These are phyloP conservation scores for Trichomalopsis sarcophagae DNA, from an alignment of 1,140 invertebrate species.

Conservation along the genomic window DNA sequence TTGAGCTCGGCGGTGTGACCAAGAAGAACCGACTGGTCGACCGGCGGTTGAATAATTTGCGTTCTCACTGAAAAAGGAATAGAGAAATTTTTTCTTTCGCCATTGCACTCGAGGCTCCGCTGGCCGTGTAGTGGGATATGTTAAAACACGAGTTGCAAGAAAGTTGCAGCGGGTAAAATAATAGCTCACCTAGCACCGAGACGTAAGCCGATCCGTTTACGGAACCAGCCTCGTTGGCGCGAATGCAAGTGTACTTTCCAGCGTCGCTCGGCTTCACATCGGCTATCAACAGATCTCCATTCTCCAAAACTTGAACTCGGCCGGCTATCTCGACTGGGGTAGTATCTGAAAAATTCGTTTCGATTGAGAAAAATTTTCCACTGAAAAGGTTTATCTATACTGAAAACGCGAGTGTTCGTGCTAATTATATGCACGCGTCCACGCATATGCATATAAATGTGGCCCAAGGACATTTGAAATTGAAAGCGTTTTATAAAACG, in stretches of 20 bases:
- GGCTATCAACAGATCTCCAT: slow-evolving; percentile 91
- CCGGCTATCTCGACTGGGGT: slow-evolving; percentile 78
- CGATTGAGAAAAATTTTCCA: too few species aligned
- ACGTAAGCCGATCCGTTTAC: slow-evolving; percentile 88
- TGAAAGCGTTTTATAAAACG: not conserved
- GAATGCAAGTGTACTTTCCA: slow-evolving; percentile 91
- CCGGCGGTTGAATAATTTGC: slow-evolving; percentile 93
- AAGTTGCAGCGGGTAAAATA: not conserved
- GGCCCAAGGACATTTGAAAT: not conserved
- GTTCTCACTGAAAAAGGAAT: slow-evolving; percentile 84
- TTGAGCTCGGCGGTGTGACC: slow-evolving; percentile 93
- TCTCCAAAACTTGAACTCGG: slow-evolving; percentile 88
- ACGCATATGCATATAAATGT: not conserved
- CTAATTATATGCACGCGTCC: not conserved
- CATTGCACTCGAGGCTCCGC: slow-evolving; percentile 4
- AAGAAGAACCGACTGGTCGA: slow-evolving; percentile 90
- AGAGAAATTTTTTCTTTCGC: slow-evolving; percentile 32
- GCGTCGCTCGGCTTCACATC: slow-evolving; percentile 87
- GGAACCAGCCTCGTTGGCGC: slow-evolving; percentile 91
- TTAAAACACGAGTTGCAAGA: slow-evolving; percentile 23
- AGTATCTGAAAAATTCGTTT: slow-evolving; percentile 68
- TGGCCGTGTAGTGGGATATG: not conserved
- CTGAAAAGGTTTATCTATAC: too few species aligned
- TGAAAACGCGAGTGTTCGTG: too few species aligned
- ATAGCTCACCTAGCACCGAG: slow-evolving; percentile 84